Evolutionary conservation across 2,888 invertebrate genomes (phyloP), one percentile per base, ranked within the genome.

Genomic region (Troides oblongomaculatus): DNA sequence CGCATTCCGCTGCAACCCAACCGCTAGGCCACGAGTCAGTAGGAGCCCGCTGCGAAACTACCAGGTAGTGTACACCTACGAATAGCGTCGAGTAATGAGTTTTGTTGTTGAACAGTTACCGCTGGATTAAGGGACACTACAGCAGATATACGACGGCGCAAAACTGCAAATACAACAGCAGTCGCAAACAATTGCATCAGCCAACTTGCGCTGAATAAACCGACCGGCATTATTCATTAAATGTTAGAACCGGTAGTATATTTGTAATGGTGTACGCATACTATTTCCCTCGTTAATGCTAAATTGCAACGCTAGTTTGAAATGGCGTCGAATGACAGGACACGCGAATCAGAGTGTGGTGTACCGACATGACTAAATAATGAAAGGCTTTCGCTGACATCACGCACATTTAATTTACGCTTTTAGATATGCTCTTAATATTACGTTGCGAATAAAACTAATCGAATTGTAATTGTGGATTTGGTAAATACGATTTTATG

Each of bases 81-180:
- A 86, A 87, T 84, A 83, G 83, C 84, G 79, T 74, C 80, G 79
- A 84, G 88, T 90, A 90, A 90, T 89, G 89, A 90, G 91, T 90
- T 92, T 91, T 89, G 90, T 90, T 90, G 89, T 89, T 86, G 80
- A 86, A 83, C 85, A 83, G 84, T 85, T 83, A 85, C 84, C 80
- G 79, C 80, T 78, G 86, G 87, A 88, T 88, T 88, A 89, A 82
- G 81, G 85, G 84, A 85, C 85, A 86, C 80, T 81, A 78, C 78
- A 79, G 80, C 78, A 80, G 78, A 83, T 79, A 81, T 79, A 82
- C 80, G 79, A 76, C 79, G 77, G 61, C 65, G 69, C 69, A 69
- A 63, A 68, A 62, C 65, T 69, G 65, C 65, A 78, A 80, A 79
- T 72, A 73, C 78, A 75, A 69, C 71, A 69, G 72, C 74, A 75